These are phyloP conservation scores for Chrysocyon brachyurus DNA, from an alignment of 2,797 vertebrate genomes.

Conservation along the genomic window DNA sequence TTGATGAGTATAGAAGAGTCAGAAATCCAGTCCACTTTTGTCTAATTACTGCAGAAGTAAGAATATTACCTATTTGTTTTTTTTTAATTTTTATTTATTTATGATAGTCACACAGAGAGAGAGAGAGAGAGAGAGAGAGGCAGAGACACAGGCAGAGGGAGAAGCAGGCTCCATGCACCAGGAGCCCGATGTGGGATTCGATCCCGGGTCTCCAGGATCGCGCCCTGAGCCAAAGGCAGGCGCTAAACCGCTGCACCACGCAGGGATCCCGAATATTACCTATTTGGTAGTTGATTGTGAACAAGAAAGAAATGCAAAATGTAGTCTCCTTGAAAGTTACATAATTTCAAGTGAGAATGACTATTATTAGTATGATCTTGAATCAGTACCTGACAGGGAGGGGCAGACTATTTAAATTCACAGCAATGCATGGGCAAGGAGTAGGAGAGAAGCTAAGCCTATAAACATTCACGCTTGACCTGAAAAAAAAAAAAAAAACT, in stretches of 20 bases:
- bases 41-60: not conserved
- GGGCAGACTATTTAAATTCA: not conserved
- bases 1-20: not conserved
- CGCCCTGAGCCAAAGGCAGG: no score
- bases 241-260: no score
- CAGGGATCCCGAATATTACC: not conserved
- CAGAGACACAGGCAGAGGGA: no score
- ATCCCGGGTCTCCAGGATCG: no score
- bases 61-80: not conserved
- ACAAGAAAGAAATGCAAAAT: not conserved
- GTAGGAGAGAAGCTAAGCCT: not conserved
- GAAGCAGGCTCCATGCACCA: no score
- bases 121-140: no score
- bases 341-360: conserved; percentile 25
- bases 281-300: not conserved
- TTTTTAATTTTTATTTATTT: no score
- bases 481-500: not conserved
- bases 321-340: not conserved
- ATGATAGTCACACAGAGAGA: no score
- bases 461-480: not conserved
- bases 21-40: not conserved
- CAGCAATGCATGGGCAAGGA: not conserved
- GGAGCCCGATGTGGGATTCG: no score
- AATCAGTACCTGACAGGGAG: not conserved
- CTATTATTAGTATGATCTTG: not conserved